These are phyloP conservation scores for Dendrolimus houi DNA, from an alignment of 2,888 invertebrate species.

Conservation along the genomic window DNA sequence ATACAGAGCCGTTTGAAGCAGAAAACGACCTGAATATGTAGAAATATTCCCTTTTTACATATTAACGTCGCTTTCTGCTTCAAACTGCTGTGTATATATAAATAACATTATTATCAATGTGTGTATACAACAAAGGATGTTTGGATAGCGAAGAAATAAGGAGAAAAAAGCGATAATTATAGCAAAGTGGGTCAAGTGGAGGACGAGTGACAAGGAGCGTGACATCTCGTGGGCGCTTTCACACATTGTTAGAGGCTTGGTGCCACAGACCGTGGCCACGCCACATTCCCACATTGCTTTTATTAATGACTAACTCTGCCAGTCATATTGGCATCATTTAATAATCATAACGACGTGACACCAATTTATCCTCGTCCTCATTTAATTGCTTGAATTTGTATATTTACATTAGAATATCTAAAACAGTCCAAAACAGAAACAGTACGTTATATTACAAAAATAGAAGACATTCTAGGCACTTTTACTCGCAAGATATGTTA, in stretches of 20 bases:
- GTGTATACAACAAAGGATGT: slow-evolving; percentile 30
- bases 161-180: slow-evolving; percentile 11
- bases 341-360: slow-evolving; percentile 13
- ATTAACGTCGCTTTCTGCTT: no score
- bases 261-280: slow-evolving; percentile 5
- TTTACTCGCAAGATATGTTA: no score
- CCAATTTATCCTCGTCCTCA: not conserved
- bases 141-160: slow-evolving; percentile 19
- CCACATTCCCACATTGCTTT: slow-evolving; percentile 26
- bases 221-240: slow-evolving; percentile 23
- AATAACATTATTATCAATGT: slow-evolving; percentile 46
- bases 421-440: not conserved
- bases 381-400: not conserved
- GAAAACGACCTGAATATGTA: no score
- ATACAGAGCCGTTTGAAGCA: no score
- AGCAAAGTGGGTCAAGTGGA: slow-evolving; percentile 34
- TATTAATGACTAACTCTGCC: slow-evolving; percentile 16
- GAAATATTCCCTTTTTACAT: no score
- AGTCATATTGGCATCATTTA: slow-evolving; percentile 18
- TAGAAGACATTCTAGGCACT: no score
- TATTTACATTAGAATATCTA: not conserved
- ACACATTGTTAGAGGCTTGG: slow-evolving; percentile 3
- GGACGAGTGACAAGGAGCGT: slow-evolving; percentile 19
- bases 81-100: slow-evolving; percentile 4
- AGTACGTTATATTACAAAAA: no score